Evolutionary conservation across 2,888 invertebrate genomes (phyloP), one percentile per base, ranked within the genome.

Genomic region (Drosophila nr. fundita): DNA sequence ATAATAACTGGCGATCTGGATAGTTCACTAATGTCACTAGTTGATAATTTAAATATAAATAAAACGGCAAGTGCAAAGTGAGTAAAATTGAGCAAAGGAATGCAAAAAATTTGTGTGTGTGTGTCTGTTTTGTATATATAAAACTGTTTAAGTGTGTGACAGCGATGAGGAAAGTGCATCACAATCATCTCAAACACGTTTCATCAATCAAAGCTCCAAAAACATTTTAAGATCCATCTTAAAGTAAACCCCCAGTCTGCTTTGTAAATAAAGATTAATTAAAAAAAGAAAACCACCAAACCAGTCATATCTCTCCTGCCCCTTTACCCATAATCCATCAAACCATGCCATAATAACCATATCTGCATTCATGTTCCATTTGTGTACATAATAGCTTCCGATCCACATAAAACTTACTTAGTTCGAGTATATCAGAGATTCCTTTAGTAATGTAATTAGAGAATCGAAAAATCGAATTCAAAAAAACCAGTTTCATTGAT

Each of bases 1-100:
- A 96, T 99, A 80, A 94, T 98, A 76, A 97, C 98, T 32, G 98
- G 98, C 65, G 99, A 99, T 93, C 94, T 99, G 93, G 98, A 99
- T 93, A 97, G 98, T 85, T 98, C 98, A 86, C 95, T 99, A 73
- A 98, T 98, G 76, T 97, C 97, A 80, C 94, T 99, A 87, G 99
- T 98, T 75, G 97, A 98, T 94, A 99, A 98, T 94, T 95, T 99
- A 87, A 95, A 96, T 89, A 97, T 98, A 90, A 97, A 97, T 94
- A 96, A 96, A 94, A 96, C 95, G 81, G 92, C 92, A 88, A 92
- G 91, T 90, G 92, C 92, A 91, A 96, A 97, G 97, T 97, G 94
- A 95, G 96, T 95, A 91, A 83, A 76, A 62, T 52, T 50, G 68
- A 76, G 52, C 29, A 68, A 52, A 24, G 45, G 21, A 50, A 64